phyloP scores from a whole-genome alignment of 2,797 vertebrate species.

The Furcifer pardalis region DNA sequence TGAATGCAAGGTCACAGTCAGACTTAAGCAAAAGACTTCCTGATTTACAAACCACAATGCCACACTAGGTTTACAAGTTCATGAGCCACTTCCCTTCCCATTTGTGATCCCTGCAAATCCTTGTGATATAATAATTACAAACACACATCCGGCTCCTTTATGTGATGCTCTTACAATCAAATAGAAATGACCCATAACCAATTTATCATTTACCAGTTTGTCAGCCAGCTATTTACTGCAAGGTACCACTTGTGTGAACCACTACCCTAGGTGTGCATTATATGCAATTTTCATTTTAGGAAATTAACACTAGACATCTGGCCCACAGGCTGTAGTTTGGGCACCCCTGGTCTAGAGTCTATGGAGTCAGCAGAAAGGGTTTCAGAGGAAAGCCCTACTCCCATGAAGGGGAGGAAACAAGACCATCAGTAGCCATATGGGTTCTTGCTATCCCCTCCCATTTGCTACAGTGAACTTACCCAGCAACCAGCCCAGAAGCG shows the following conservation, averaged over 20 bases:
- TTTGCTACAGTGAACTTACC: too few relatives aligned
- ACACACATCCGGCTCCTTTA: not conserved
- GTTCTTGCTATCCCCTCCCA: too few relatives aligned
- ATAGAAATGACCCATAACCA: not conserved
- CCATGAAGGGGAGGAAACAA: too few relatives aligned
- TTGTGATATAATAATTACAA: not conserved
- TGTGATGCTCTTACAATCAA: not conserved
- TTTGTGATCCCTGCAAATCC: not conserved
- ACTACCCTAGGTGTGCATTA: not conserved
- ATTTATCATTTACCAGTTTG: not conserved
- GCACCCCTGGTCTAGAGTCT: too few relatives aligned
- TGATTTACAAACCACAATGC: not conserved
- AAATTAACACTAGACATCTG: not conserved
- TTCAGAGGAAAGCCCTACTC: too few relatives aligned
- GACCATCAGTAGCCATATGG: too few relatives aligned
- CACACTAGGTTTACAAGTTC: not conserved
- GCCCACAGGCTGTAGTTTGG: too few relatives aligned
- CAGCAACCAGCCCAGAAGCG: too few relatives aligned
- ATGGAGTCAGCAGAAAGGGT: too few relatives aligned
- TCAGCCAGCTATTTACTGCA: not conserved
- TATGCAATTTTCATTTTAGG: not conserved
- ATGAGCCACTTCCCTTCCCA: conserved; percentile 23
- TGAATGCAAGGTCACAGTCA: too few relatives aligned
- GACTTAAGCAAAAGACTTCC: not conserved
- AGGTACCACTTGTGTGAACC: not conserved